A percentile compares a stretch with the other conserved stretches of the same genome.
Conservation (phyloP, 2,888 invertebrate genomes). For the Ochlodes sylvanus region DNA sequence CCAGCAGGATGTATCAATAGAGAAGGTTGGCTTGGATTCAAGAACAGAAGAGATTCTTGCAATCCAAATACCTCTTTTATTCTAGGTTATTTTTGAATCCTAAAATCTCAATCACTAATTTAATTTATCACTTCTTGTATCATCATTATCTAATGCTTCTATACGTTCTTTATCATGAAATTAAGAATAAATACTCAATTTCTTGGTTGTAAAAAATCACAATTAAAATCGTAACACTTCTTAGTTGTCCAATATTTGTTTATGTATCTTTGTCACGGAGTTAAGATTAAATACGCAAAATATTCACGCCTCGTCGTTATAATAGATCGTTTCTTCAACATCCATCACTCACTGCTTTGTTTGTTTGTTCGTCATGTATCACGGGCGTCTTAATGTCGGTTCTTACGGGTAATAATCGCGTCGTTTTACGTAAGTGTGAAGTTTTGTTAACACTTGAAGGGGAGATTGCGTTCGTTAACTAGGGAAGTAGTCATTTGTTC, state of each 20-base stretch:
- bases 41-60: no score
- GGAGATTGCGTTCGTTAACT: conserved; percentile 16
- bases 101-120: no score
- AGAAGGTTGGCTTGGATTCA: no score
- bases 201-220: no score
- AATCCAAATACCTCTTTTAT: no score
- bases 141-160: no score
- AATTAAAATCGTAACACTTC: background rate
- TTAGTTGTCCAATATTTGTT: no score
- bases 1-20: no score
- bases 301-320: conserved; percentile 1
- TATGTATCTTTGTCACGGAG: background rate
- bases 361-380: conserved; percentile 7
- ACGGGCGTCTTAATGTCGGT: conserved; percentile 20
- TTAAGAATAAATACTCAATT: conserved; percentile 18
- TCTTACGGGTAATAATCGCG: conserved; percentile 27
- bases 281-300: conserved; percentile 22
- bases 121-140: no score
- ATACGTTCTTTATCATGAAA: background rate
- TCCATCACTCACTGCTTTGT: conserved; percentile 17
- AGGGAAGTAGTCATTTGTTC: background rate
- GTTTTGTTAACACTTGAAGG: conserved; percentile 20
- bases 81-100: no score
- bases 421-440: conserved; percentile 23
- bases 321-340: conserved; percentile 14